A percentile compares a stretch with the other conserved stretches of the same genome.
Evolutionary conservation across 2,888 invertebrate species (phyloP).

Genomic region (Dione vanillae): DNA sequence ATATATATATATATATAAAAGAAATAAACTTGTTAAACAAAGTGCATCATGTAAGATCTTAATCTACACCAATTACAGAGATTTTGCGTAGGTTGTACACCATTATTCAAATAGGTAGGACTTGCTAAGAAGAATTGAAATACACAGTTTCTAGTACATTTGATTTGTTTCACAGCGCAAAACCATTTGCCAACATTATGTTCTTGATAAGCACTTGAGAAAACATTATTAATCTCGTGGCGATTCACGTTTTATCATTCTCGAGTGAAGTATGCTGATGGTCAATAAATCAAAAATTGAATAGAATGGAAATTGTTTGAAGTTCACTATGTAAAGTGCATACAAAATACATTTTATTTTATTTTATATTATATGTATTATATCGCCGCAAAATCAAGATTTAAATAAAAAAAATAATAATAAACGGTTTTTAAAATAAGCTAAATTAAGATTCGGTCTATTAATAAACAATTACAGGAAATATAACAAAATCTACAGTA

Average conservation of each 20-base stretch:
- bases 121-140: constrained; percentile 31
- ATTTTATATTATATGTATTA: not conserved
- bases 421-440: too few species aligned
- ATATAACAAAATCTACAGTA: too few species aligned
- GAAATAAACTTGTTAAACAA: constrained; percentile 25
- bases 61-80: constrained; percentile 38
- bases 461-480: too few species aligned
- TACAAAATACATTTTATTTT: not conserved
- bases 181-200: constrained; percentile 74
- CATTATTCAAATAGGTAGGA: constrained; percentile 39
- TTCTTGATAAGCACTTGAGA: constrained; percentile 64
- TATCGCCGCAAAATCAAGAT: not conserved
- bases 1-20: not conserved
- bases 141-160: constrained; percentile 39
- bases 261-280: constrained; percentile 65
- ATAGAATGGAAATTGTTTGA: constrained; percentile 24
- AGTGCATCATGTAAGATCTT: constrained; percentile 27
- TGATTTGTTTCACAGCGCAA: constrained; percentile 59
- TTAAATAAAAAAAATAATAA: too few species aligned
- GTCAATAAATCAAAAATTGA: constrained; percentile 68
- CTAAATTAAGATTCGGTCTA: too few species aligned
- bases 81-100: constrained; percentile 38
- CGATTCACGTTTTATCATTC: constrained; percentile 77
- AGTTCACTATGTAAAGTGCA: not conserved
- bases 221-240: constrained; percentile 71